Conservation (phyloP, 2,797 vertebrate genomes). For the Kryptolebias ocellatus region DNA sequence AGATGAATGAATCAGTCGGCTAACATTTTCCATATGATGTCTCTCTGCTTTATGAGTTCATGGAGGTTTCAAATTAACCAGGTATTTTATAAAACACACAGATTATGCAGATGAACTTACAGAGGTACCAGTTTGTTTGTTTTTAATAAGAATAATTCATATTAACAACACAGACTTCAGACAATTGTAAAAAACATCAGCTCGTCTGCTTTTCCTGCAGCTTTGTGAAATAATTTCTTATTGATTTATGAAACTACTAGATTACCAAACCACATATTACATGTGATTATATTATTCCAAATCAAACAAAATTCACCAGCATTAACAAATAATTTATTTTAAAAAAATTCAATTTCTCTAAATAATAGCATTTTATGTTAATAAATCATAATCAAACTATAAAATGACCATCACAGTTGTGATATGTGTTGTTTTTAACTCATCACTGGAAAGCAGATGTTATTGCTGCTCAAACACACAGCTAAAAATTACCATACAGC, state of each 20-base stretch:
- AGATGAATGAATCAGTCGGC: conserved; percentile 54
- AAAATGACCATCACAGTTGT: no score
- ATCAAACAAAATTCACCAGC: no score
- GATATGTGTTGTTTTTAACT: no score
- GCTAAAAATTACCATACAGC: no score
- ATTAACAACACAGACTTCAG: neutral
- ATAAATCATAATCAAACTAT: no score
- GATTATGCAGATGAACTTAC: conserved; percentile 46
- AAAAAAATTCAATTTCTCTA: no score
- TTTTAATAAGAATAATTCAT: neutral
- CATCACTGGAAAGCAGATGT: no score
- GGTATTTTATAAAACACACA: conserved; percentile 54
- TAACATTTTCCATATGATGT: conserved; percentile 64
- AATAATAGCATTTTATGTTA: no score
- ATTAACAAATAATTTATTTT: no score
- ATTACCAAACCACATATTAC: no score
- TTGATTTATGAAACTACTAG: neutral
- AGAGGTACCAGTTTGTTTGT: neutral
- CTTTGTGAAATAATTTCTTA: neutral
- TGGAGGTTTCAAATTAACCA: conserved; percentile 52
- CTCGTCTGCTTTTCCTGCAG: neutral
- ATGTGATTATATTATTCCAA: no score
- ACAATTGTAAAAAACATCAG: neutral
- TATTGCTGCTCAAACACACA: no score
- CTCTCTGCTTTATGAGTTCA: conserved; percentile 43